These are phyloP conservation scores for Rutpela maculata DNA, from an alignment of 2,888 invertebrate genomes.

Conservation along the genomic window DNA sequence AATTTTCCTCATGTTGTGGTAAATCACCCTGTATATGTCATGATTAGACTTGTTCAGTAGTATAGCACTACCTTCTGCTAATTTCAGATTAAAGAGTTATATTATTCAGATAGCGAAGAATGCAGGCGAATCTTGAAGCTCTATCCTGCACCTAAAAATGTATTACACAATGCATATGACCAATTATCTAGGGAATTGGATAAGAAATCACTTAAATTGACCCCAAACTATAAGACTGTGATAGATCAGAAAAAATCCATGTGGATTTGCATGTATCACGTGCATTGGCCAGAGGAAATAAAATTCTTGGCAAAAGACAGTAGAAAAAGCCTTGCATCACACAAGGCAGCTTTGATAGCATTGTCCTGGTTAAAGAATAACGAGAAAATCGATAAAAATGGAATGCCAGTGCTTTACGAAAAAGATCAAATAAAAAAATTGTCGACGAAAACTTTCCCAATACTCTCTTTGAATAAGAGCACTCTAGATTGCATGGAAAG, in stretches of 20 bases:
- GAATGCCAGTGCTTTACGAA: conserved; percentile 75
- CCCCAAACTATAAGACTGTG: conserved; percentile 69
- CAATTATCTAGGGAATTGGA: conserved; percentile 73
- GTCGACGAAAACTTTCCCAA: conserved; percentile 65
- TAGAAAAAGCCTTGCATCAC: conserved; percentile 77
- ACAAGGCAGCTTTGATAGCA: conserved; percentile 76
- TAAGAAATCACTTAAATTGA: conserved; percentile 67
- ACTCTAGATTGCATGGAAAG: conserved; percentile 71
- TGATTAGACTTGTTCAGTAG: too few relatives aligned
- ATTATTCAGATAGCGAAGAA: conserved; percentile 16
- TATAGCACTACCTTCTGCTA: background rate
- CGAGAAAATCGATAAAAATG: conserved; percentile 74
- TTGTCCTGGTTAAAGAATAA: conserved; percentile 76
- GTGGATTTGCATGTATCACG: conserved; percentile 77
- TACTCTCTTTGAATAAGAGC: conserved; percentile 54
- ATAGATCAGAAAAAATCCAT: conserved; percentile 60
- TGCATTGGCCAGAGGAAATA: conserved; percentile 78
- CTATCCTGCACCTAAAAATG: conserved; percentile 75
- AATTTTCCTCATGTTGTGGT: too few relatives aligned
- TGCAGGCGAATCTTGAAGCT: conserved; percentile 59
- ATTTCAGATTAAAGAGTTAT: conserved; percentile 5
- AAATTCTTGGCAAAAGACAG: conserved; percentile 75
- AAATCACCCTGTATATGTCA: too few relatives aligned
- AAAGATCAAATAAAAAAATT: conserved; percentile 71
- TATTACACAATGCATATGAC: conserved; percentile 74